Evolutionary conservation across 2,888 invertebrate species (phyloP), one percentile per base, ranked within the genome.

Genomic region (Hydropsyche betteni): DNA sequence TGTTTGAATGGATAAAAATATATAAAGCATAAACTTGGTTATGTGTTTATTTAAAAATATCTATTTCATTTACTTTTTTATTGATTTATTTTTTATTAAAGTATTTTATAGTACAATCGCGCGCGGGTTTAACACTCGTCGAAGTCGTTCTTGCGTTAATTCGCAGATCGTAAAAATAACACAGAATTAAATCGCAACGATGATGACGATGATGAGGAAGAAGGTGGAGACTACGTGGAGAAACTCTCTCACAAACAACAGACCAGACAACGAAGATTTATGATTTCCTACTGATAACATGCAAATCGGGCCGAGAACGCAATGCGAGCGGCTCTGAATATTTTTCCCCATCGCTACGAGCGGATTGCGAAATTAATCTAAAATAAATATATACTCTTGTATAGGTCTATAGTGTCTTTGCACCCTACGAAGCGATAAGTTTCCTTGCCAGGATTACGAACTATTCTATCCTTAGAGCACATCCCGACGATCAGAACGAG

Each of bases 281-380:
- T 76, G 78, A 74, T 77, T 78, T 78, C 78, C 78, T 76, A 75
- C 51, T 74, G 78, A 78, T 77, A 74, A 77, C 73, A 78, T 78
- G 78, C 76, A 76, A 78, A 78, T 78, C 14, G 64, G 6, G 10
- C 44, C 6, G 44, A 44, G 44, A 44, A 44, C 44, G 44, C 44
- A 44, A 44, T 44, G 10, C 44, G 44, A 44, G 10, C 44, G 44
- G 44, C 44, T 44, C 44, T 44, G 44, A 44, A 44, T 44, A 44
- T 44, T 44, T 44, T 44, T 44, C 44, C 44, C 44, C 44, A 8
- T 44, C 44, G 44, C 44, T 44, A 6, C 10, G 44, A 44, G 10
- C 44, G 44, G 44, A 44, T 44, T 44, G 44, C 44, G 44, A 44
- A 44, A 44, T 44, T 44, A 44, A 44, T 44, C 10, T 10, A 44